A percentile compares a stretch with the other conserved stretches of the same genome.
These are phyloP conservation scores for Hydrotaea cyrtoneurina DNA, from an alignment of 2,888 invertebrate species.

Conservation along the genomic window DNA sequence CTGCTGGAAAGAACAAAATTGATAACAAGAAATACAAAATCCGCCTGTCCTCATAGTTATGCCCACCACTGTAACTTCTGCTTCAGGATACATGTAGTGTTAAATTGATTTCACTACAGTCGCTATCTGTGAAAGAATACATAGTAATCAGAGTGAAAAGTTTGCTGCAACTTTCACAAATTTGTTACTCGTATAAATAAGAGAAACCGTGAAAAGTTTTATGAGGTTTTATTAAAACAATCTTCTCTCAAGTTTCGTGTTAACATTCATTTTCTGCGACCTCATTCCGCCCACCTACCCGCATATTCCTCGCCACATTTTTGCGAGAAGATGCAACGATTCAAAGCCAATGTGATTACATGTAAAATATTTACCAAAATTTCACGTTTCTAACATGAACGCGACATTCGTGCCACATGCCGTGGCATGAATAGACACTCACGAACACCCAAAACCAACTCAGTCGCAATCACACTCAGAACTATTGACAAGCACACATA, in stretches of 20 bases:
- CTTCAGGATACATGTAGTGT: background rate
- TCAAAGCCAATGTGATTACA: constrained; percentile 27
- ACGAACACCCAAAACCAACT: background rate
- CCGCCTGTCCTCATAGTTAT: background rate
- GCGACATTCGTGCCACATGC: background rate
- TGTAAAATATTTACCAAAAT: constrained; percentile 20
- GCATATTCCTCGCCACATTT: background rate
- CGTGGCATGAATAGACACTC: background rate
- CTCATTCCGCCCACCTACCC: background rate
- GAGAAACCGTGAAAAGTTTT: background rate
- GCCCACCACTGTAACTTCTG: background rate
- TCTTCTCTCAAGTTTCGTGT: constrained; percentile 8
- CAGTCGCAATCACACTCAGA: background rate
- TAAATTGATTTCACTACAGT: constrained; percentile 2
- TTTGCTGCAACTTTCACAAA: background rate
- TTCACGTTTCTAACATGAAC: constrained; percentile 10
- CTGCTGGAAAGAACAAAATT: too few relatives aligned
- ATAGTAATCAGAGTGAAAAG: background rate
- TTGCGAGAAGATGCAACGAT: background rate
- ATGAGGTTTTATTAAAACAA: constrained; percentile 29
- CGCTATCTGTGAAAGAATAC: background rate
- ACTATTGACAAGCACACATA: background rate
- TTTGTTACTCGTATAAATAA: background rate
- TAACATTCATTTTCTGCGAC: background rate
- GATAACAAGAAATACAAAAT: too few relatives aligned